Evolutionary conservation across 1,140 invertebrate genomes (phyloP).

Genomic region (Bombus waltoni): DNA sequence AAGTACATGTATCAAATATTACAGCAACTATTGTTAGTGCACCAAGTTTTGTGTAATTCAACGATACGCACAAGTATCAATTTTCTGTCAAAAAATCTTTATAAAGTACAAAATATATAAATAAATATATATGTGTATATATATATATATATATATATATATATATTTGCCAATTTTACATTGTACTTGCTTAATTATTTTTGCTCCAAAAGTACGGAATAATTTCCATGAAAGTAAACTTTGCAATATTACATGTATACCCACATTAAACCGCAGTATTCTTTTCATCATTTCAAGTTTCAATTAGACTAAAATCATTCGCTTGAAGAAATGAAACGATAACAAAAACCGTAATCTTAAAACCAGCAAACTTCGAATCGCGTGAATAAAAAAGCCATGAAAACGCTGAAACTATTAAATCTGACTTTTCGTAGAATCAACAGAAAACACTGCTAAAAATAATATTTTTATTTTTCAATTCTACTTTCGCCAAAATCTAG

Average conservation of each 20-base stretch:
- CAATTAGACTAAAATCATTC: neutral
- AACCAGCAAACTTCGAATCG: neutral
- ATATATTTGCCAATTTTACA: neutral
- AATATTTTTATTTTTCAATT: neutral
- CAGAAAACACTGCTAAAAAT: neutral
- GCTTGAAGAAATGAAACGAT: neutral
- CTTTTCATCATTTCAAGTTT: neutral
- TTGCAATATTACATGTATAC: too few species aligned
- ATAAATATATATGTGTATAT: too few species aligned
- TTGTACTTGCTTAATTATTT: too few species aligned
- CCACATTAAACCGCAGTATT: too few species aligned
- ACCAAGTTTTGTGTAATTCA: neutral
- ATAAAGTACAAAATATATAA: neutral
- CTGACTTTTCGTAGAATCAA: neutral
- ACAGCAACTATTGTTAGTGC: neutral
- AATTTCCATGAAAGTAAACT: neutral
- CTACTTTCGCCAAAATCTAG: constrained; percentile 11
- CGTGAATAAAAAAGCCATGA: neutral
- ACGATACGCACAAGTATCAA: neutral
- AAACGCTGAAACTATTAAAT: neutral
- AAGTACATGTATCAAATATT: neutral
- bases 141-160: neutral
- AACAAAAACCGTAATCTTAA: neutral
- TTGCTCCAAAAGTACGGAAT: neutral
- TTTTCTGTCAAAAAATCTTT: neutral